phyloP scores from a whole-genome alignment of 2,888 invertebrate species.

The Sialis fuliginosa region DNA sequence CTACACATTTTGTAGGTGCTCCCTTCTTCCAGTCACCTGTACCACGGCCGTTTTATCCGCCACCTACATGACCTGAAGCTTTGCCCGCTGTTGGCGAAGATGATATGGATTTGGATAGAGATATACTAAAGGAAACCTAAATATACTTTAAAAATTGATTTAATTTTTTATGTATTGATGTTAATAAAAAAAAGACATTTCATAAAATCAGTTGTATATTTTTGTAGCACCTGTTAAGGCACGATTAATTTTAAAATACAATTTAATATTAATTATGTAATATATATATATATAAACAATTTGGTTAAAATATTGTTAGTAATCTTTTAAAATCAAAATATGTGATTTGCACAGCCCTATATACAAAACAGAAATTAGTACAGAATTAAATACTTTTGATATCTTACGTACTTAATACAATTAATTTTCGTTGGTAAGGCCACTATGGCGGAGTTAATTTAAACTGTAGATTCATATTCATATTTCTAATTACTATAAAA shows the following conservation, averaged over 20 bases:
- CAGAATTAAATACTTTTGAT: no score
- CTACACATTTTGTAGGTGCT: constrained; percentile 24
- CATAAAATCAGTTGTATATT: not conserved
- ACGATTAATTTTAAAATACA: not conserved
- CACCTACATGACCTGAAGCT: constrained; percentile 19
- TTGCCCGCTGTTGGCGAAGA: not conserved
- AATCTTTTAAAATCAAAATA: not conserved
- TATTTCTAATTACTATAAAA: no score
- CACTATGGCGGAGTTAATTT: no score
- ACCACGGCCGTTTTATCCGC: constrained; percentile 27
- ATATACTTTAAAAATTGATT: not conserved
- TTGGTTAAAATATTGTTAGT: not conserved
- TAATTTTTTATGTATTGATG: not conserved
- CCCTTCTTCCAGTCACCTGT: constrained; percentile 17
- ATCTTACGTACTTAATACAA: no score
- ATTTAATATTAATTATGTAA: not conserved
- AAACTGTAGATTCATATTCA: no score
- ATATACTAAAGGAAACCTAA: no score
- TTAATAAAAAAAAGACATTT: not conserved
- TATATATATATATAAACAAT: not conserved
- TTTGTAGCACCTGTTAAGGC: not conserved
- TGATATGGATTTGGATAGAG: no score
- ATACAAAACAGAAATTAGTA: no score
- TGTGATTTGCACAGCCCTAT: no score
- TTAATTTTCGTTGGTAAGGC: no score